These are phyloP conservation scores for Tetramorium simillimum DNA, from an alignment of 1,140 invertebrate species.

Conservation along the genomic window DNA sequence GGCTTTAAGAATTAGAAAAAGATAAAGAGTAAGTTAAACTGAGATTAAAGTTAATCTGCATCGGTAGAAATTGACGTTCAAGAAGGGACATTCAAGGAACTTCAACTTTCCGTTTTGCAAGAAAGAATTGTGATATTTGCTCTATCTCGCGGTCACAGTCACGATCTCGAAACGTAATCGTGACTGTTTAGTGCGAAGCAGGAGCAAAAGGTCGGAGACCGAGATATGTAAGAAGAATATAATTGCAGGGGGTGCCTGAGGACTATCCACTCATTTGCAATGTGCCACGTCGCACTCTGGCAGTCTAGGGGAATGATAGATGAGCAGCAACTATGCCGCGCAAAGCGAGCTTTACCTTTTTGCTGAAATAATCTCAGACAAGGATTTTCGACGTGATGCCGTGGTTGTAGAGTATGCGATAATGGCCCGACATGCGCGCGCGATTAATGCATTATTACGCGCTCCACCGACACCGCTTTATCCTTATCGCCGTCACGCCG, in stretches of 20 bases:
- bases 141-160: neutral
- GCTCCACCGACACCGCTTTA: slow-evolving; percentile 39
- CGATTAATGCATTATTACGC: slow-evolving; percentile 71
- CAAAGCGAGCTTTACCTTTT: slow-evolving; percentile 65
- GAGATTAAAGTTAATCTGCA: too few relatives aligned
- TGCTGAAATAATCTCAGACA: slow-evolving; percentile 70
- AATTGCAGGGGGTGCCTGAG: neutral
- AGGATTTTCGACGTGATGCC: slow-evolving; percentile 64
- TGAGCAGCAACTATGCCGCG: slow-evolving; percentile 61
- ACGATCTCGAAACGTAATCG: slow-evolving; percentile 2
- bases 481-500: slow-evolving; percentile 42
- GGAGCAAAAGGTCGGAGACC: slow-evolving; percentile 7
- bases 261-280: slow-evolving; percentile 50
- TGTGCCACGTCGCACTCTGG: slow-evolving; percentile 24
- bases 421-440: slow-evolving; percentile 58
- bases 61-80: too few relatives aligned
- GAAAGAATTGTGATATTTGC: neutral
- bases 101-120: too few relatives aligned
- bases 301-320: slow-evolving; percentile 66
- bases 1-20: too few relatives aligned
- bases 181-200: neutral
- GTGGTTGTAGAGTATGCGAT: slow-evolving; percentile 55
- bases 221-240: slow-evolving; percentile 10
- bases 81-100: too few relatives aligned
- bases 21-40: too few relatives aligned